phyloP scores from a whole-genome alignment of 2,113 vertebrate genomes.

The Tyto alba region DNA sequence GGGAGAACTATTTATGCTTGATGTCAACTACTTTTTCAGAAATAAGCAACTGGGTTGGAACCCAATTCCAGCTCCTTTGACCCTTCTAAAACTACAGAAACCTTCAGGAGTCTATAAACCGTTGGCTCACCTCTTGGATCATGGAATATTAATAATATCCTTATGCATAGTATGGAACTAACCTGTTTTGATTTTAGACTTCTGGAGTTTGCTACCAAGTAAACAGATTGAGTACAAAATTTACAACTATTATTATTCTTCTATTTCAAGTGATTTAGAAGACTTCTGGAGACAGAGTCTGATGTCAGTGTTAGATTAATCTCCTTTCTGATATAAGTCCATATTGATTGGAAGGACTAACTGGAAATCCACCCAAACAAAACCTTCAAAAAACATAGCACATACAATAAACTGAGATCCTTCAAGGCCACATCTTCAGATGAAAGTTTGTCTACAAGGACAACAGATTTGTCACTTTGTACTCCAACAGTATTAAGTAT shows the following conservation, averaged over 20 bases:
- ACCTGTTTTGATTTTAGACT: background rate
- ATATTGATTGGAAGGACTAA: background rate
- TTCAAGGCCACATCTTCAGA: background rate
- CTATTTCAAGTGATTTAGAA: background rate
- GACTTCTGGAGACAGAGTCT: background rate
- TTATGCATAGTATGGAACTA: background rate
- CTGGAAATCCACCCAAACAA: background rate
- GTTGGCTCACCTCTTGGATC: background rate
- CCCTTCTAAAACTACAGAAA: background rate
- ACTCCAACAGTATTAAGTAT: background rate
- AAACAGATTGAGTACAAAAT: background rate
- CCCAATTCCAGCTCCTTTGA: rapidly evolving
- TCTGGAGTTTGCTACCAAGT: background rate
- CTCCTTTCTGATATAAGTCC: background rate
- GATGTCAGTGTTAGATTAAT: background rate
- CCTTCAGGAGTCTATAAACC: background rate
- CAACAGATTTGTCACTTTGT: background rate
- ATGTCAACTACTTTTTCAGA: background rate
- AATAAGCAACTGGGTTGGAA: background rate
- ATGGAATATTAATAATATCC: background rate
- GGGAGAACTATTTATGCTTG: background rate
- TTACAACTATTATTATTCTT: background rate
- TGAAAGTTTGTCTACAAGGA: background rate
- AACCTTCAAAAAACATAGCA: background rate
- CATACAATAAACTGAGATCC: background rate